These are phyloP conservation scores for Poecilia wingei DNA, from an alignment of 2,797 vertebrate species.

Conservation along the genomic window DNA sequence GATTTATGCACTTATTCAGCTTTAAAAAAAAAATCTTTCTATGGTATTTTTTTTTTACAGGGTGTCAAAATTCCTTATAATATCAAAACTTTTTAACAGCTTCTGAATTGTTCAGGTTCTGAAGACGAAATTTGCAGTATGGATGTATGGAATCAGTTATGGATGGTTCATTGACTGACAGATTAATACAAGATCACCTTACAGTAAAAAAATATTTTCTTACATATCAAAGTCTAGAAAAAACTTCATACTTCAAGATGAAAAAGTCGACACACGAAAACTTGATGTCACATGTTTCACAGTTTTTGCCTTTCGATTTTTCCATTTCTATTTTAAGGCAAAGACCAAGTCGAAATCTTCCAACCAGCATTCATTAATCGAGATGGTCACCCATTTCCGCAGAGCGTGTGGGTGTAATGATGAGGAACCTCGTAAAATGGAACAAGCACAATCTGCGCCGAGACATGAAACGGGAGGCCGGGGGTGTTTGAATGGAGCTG, in stretches of 20 bases:
- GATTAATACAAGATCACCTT: not conserved
- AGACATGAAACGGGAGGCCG: constrained; percentile 10
- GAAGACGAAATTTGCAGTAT: not conserved
- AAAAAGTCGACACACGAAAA: not conserved
- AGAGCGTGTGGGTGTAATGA: constrained; percentile 27
- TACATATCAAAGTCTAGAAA: not conserved
- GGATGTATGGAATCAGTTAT: not conserved
- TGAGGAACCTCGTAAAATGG: constrained; percentile 38
- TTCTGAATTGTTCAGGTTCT: not conserved
- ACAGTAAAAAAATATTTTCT: not conserved
- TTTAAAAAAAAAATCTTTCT: not conserved
- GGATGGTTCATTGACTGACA: not conserved
- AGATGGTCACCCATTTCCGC: constrained; percentile 22
- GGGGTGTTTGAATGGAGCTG: constrained; percentile 13
- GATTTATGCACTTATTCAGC: constrained; percentile 33
- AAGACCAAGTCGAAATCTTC: constrained; percentile 12
- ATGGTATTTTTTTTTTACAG: not conserved
- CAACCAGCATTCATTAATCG: constrained; percentile 10
- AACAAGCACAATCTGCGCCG: constrained; percentile 30
- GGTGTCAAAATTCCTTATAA: not conserved
- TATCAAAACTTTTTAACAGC: not conserved
- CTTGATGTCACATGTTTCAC: not conserved
- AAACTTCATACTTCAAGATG: not conserved
- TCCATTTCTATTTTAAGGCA: constrained; percentile 5
- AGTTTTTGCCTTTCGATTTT: not conserved